These are phyloP conservation scores for Penaeus vannamei DNA, from an alignment of 1,140 invertebrate genomes.

Conservation along the genomic window DNA sequence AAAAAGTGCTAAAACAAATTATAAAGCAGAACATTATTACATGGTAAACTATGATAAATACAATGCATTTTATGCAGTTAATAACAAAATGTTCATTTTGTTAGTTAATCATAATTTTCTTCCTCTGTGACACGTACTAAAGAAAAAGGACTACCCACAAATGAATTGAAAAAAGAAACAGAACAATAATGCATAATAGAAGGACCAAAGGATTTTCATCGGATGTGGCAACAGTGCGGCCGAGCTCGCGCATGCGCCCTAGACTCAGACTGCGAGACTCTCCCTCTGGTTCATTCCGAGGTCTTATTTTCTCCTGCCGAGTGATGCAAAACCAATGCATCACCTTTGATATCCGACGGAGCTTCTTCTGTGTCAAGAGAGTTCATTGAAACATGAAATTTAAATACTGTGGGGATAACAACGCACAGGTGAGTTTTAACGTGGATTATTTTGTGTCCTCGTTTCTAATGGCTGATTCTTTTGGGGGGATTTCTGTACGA, in stretches of 20 bases:
- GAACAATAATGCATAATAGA: not conserved
- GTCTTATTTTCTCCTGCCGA: conserved; percentile 6
- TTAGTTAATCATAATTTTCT: too few relatives aligned
- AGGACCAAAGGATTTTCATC: not conserved
- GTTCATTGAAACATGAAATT: conserved; percentile 67
- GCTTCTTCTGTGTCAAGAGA: conserved; percentile 58
- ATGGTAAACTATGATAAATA: too few relatives aligned
- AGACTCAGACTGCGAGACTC: not conserved
- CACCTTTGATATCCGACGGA: conserved; percentile 62
- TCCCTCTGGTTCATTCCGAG: conserved; percentile 26
- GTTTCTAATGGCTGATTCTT: not conserved
- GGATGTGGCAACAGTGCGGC: not conserved
- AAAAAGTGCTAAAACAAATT: too few relatives aligned
- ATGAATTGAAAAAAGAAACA: not conserved
- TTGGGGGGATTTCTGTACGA: too few relatives aligned
- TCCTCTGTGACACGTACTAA: too few relatives aligned
- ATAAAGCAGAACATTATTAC: too few relatives aligned
- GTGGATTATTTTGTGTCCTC: not conserved
- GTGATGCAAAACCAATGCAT: conserved; percentile 64
- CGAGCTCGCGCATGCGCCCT: conserved; percentile 44
- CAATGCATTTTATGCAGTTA: too few relatives aligned
- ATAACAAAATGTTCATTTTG: too few relatives aligned
- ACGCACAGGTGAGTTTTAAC: conserved; percentile 59
- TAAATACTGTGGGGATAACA: conserved; percentile 66
- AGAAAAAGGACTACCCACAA: not conserved